These are phyloP conservation scores for Caenorhabditis doughertyi DNA, from an alignment of 2,888 invertebrate genomes.

Conservation along the genomic window DNA sequence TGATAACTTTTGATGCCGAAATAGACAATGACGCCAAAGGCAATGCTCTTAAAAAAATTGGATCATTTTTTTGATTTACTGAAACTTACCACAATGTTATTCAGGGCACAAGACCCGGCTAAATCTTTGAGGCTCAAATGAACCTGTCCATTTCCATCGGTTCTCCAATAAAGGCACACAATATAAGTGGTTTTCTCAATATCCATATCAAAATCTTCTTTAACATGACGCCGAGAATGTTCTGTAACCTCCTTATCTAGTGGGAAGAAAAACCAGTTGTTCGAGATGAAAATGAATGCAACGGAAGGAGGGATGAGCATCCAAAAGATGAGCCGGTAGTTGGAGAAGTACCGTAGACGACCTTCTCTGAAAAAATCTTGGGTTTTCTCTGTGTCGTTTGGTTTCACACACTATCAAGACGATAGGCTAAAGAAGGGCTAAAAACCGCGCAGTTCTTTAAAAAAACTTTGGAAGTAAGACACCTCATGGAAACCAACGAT, in stretches of 20 bases:
- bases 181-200: neutral
- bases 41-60: neutral
- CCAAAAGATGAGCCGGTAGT: constrained; percentile 14
- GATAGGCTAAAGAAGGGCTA: no score
- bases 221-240: neutral
- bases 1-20: no score
- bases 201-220: neutral
- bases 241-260: neutral
- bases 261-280: neutral
- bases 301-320: neutral
- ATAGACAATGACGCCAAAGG: no score
- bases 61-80: neutral
- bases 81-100: neutral
- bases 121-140: neutral
- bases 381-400: no score
- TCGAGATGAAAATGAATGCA: neutral
- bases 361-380: constrained; percentile 32
- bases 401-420: no score
- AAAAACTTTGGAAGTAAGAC: no score
- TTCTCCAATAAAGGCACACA: neutral
- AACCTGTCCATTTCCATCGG: neutral
- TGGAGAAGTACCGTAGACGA: constrained; percentile 19
- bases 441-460: no score
- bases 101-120: neutral
- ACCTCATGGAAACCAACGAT: no score